Evolutionary conservation across 1,140 invertebrate genomes (phyloP).

Genomic region (Cyclargus thomasi): DNA sequence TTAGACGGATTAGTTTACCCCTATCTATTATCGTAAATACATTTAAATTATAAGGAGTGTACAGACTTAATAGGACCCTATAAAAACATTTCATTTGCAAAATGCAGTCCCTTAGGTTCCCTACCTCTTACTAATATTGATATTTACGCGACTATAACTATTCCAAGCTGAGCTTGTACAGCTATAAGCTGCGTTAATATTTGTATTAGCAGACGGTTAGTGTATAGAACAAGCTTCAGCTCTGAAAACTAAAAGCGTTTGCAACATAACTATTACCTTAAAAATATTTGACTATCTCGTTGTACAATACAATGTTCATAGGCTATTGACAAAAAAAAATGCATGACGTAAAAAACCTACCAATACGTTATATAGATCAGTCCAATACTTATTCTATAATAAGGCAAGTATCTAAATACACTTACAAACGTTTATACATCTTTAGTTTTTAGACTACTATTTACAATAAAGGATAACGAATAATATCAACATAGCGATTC

Average conservation of each 20-base stretch:
- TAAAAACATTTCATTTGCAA: not conserved
- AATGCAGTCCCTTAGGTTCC: not conserved
- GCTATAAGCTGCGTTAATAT: too few relatives aligned
- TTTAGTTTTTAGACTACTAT: slow-evolving; percentile 25
- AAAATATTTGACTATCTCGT: slow-evolving; percentile 46
- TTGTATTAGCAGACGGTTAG: too few relatives aligned
- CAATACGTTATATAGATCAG: slow-evolving; percentile 58
- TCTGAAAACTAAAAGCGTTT: not conserved
- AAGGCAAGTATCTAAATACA: slow-evolving; percentile 63
- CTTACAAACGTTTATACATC: slow-evolving; percentile 17
- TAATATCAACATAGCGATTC: slow-evolving; percentile 28
- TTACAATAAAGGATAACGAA: slow-evolving; percentile 28
- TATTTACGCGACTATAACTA: too few relatives aligned
- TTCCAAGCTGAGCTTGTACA: too few relatives aligned
- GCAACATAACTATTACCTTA: slow-evolving; percentile 35
- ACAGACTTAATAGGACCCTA: not conserved
- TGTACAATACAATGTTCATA: slow-evolving; percentile 34
- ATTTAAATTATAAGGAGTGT: not conserved
- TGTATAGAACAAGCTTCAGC: not conserved
- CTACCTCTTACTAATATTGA: too few relatives aligned
- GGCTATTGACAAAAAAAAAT: slow-evolving; percentile 53
- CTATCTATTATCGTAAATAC: not conserved
- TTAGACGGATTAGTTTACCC: not conserved
- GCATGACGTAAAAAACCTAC: slow-evolving; percentile 50
- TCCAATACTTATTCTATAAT: slow-evolving; percentile 64